Evolutionary conservation across 2,888 invertebrate species (phyloP).

Genomic region (Elaeidobius kamerunicus): DNA sequence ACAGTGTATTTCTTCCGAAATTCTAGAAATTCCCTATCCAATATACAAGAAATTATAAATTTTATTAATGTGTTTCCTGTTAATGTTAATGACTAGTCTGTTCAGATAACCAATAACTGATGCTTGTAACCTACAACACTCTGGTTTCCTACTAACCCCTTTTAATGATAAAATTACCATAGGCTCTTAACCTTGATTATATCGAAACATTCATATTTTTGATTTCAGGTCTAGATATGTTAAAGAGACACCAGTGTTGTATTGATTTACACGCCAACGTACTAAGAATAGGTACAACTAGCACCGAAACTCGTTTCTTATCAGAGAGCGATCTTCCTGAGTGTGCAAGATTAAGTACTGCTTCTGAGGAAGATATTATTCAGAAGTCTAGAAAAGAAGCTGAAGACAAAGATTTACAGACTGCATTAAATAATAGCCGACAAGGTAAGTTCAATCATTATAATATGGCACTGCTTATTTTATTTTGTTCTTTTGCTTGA

Average conservation of each 20-base stretch:
- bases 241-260: conserved; percentile 94
- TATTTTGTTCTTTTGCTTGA: background rate
- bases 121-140: no score
- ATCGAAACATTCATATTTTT: no score
- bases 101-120: no score
- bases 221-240: conserved; percentile 82
- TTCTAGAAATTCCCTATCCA: no score
- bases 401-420: conserved; percentile 68
- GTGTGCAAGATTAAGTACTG: conserved; percentile 75
- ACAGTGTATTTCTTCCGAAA: no score
- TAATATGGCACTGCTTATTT: background rate
- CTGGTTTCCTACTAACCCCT: no score
- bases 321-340: conserved; percentile 72
- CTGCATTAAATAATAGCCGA: conserved; percentile 67
- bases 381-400: conserved; percentile 53
- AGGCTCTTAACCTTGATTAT: no score
- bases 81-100: no score
- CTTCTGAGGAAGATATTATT: conserved; percentile 61
- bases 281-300: conserved; percentile 90
- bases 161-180: no score
- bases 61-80: no score
- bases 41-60: no score
- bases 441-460: conserved; percentile 21
- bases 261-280: conserved; percentile 89
- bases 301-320: conserved; percentile 86